Evolutionary conservation across 2,888 invertebrate species (phyloP), one percentile per base, ranked within the genome.

Genomic region (Gortyna flavago): DNA sequence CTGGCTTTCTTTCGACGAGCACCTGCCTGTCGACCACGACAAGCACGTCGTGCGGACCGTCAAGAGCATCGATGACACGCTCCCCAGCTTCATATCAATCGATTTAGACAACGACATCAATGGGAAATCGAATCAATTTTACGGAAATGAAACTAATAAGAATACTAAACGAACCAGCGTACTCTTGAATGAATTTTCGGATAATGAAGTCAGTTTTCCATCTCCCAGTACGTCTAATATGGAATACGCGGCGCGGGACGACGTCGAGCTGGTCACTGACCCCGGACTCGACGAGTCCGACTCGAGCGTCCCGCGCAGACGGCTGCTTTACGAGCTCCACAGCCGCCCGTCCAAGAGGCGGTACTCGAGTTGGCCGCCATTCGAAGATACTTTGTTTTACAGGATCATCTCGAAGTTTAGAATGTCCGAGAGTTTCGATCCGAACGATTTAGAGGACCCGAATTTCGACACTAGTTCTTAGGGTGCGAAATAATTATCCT

Each of bases 361-460:
- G n/a, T 92, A 93, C 48, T 88, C 92, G 0, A 95, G 94, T 6
- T 97, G 97, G 97, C 97, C 97, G 0, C 96, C 96, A 0, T 95
- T 92, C 41, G 96, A 96, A 72, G 93, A 96, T 21, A 93, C 96
- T 0, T 32, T 96, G 25, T 95, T 96, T 81, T 97, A 96, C 74
- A 93, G 91, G 51, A 93, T 96, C 3, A 91, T 96, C 25, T 95
- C 96, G 0, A 93, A 95, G 75, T 97, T 96, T 82, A 92, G 95
- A 70, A 94, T 96, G 93, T 95, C 96, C 0, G 95, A 96, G 29
- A 97, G 97, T 81, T 96, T 97, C 66, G 96, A 97, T 90, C 91
- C 94, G 0, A 95, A 92, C 66, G 94, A 95, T 77, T 83, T 95
- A 8, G 94, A 94, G 4, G 77, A 87, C 11, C 83, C 87, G 0